Conservation (phyloP, 2,113 vertebrate genomes). For the Hyaena hyaena region DNA sequence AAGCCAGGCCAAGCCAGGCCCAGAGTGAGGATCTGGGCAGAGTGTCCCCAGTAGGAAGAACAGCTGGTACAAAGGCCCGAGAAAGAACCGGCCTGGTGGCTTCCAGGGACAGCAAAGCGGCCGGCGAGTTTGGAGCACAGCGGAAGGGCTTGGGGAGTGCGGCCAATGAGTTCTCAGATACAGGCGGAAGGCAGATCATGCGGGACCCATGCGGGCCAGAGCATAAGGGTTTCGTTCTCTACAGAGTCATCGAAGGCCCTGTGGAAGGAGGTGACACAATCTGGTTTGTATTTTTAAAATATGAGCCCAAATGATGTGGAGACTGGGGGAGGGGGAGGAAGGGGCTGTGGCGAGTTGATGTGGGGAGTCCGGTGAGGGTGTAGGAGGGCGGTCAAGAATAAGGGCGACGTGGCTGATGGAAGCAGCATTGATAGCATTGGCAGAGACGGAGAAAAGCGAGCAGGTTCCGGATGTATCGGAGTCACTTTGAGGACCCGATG, state of each 20-base stretch:
- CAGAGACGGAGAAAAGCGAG: neutral
- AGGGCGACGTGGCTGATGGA: neutral
- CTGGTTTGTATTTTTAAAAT: neutral
- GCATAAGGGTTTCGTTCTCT: neutral
- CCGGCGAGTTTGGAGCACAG: no score
- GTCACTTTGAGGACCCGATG: neutral
- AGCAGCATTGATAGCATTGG: fast-evolving
- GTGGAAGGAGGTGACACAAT: neutral
- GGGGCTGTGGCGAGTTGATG: neutral
- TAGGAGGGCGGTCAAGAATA: neutral
- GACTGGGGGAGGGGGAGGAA: neutral
- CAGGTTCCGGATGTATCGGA: fast-evolving
- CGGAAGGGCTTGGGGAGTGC: fast-evolving
- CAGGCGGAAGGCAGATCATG: neutral
- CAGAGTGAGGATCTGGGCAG: neutral
- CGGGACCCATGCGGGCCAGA: neutral
- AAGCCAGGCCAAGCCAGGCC: neutral
- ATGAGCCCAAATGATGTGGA: neutral
- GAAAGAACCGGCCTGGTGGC: neutral
- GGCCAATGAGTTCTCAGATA: neutral
- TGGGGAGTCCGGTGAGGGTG: neutral
- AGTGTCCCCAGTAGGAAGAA: neutral
- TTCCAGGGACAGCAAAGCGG: neutral
- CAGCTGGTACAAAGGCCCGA: neutral
- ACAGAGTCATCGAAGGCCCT: neutral